Base-by-base conservation (phyloP, 2,888 invertebrate species). In the Galeopsomyia nigrocyanea region DNA sequence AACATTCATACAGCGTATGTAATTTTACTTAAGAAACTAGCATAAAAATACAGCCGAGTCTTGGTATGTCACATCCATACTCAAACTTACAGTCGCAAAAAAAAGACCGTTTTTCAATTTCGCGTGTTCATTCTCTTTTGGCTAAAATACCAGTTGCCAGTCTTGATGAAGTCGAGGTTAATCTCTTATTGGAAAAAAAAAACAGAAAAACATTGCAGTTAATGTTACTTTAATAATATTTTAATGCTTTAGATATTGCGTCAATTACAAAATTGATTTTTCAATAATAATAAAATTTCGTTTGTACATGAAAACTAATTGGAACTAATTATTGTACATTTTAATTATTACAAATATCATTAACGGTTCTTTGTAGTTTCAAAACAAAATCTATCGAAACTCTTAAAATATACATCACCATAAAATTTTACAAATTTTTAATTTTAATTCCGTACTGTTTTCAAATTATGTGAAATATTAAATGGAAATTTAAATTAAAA, bases 11-110 rank as follows among this genome's bases (percentile, higher is more conserved):
- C 77, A 74, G 77, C 78, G 76, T 77, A 69, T 78, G 71, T 51
- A 67, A 39, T 67, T 76, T 78, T 80, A 81, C 77, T 64, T 68
- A 75, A 58, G 62, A 70, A 69, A 77, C 76, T 81, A 81, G 79
- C 81, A 81, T 78, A 82, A 83, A 83, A 83, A 83, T 83, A 83
- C 80, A 78, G 77, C 71, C 77, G 78, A 77, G 79, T 80, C 80
- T 79, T 78, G 31, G 46, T 75, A 68, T 62, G 69, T 78, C 69
- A 73, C 77, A 66, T 71, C 67, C 75, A n/a, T n/a, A 77, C 56
- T 69, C 75, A 63, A 63, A 63, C 53, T 76, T 68, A 72, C 73
- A 60, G 63, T 74, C 66, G 74, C 75, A 62, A 47, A 65, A 70
- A 65, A 68, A 68, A 50, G 10, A 21, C 49, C 62, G 51, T 53